Percentiles rank a stretch among this genome's conserved stretches.
phyloP scores from a whole-genome alignment of 2,113 vertebrate genomes.

The Chaetura pelagica region DNA sequence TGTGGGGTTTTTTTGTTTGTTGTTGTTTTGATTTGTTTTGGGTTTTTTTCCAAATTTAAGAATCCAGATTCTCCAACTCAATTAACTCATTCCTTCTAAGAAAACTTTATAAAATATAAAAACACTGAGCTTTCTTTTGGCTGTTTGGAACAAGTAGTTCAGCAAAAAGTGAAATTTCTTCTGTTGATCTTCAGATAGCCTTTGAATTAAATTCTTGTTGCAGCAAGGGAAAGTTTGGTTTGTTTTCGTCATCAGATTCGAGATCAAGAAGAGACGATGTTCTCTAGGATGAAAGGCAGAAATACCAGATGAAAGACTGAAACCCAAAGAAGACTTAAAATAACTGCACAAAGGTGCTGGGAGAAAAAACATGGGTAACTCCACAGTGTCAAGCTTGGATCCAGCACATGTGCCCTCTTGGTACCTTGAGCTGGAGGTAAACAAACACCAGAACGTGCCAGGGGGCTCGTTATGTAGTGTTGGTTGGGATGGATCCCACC shows the following conservation, averaged over 20 bases:
- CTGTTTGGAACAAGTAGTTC: not conserved
- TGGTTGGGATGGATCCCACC: not conserved
- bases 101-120: not conserved
- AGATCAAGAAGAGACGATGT: constrained; percentile 6
- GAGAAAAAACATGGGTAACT: not conserved
- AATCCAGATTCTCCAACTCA: not conserved
- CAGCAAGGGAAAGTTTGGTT: not conserved
- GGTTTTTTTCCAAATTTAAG: not conserved
- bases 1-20: no score
- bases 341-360: not conserved
- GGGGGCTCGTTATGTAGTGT: not conserved
- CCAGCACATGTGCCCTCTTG: not conserved
- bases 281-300: not conserved
- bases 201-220: constrained; percentile 28
- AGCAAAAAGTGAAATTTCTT: not conserved
- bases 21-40: no score
- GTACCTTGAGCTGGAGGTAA: not conserved
- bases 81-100: not conserved
- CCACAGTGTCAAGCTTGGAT: not conserved
- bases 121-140: not conserved
- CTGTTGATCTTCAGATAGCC: not conserved
- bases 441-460: not conserved
- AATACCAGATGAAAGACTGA: not conserved
- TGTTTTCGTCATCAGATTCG: constrained; percentile 1
- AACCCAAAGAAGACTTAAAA: not conserved